Evolutionary conservation across 1,140 invertebrate genomes (phyloP), one percentile per base, ranked within the genome.

Genomic region (Tribolium madens): DNA sequence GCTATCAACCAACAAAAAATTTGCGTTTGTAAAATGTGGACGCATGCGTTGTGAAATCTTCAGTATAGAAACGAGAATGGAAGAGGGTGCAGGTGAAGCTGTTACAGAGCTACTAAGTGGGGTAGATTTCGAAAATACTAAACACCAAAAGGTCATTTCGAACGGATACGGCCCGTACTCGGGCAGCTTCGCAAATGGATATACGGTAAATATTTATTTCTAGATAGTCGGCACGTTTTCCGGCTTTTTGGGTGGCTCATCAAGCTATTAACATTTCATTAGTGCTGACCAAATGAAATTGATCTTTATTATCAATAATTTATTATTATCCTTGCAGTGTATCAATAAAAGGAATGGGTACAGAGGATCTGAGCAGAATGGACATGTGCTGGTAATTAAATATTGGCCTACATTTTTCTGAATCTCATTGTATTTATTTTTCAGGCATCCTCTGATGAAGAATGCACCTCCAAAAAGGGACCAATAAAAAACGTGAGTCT

Each of bases 61-160:
- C 31, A 76, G 73, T 33, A 79, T 77, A 77, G 53, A 76, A 47
- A 71, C 79, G 46, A 81, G 73, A 71, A 75, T 81, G 78, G 75
- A 81, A 10, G 68, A 79, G 73, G 76, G 78, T 72, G 76, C 73
- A 13, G 77, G 78, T 52, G 78, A 81, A 46, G 50, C 47, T 73
- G 73, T 81, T 57, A 80, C 76, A 18, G 79, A 80, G 70, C 53
- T 80, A 9, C n/a, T 78, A 76, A 75, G 69, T 73, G 79, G 73
- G 33, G 42, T 79, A 10, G 74, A 77, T 69, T 77, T 79, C 9
- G 68, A 75, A 75, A 77, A 80, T 76, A 69, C 46, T 7, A 76
- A 73, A 48, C 17, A 71, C 18, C 9, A 14, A 53, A 74, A 57
- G 33, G 33, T 13, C n/a, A 73, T 33, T 48, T 36, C 12, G 70